A percentile compares a stretch with the other conserved stretches of the same genome.
phyloP scores from a whole-genome alignment of 2,797 vertebrate genomes.

The Alectoris magna region DNA sequence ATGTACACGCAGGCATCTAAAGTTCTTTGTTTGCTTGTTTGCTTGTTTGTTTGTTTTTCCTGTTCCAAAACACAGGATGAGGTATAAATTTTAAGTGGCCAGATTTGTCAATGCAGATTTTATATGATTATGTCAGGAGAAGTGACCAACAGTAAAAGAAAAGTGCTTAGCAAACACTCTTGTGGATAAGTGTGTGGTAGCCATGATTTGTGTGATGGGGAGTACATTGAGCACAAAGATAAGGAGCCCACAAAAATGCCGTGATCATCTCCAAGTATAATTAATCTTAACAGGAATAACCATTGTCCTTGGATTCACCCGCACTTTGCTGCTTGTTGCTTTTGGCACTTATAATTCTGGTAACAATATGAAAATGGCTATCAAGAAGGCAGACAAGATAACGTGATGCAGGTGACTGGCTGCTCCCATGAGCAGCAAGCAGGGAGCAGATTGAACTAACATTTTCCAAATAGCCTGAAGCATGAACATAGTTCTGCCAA shows the following conservation, averaged over 20 bases:
- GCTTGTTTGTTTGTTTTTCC: not conserved
- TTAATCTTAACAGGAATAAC: conserved; percentile 11
- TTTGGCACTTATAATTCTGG: not conserved
- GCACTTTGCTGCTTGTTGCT: not conserved
- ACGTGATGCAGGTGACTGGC: conserved; percentile 15
- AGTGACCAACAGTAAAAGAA: not conserved
- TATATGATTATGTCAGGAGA: not conserved
- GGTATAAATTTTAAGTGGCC: not conserved
- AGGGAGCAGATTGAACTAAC: conserved; percentile 28
- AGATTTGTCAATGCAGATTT: not conserved
- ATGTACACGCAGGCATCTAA: not conserved
- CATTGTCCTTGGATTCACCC: not conserved
- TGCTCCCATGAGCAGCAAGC: conserved; percentile 25
- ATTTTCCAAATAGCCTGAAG: conserved; percentile 53
- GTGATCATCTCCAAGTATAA: not conserved
- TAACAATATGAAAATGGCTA: conserved; percentile 23
- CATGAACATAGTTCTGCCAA: conserved; percentile 35
- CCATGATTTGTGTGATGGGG: not conserved
- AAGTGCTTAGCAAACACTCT: not conserved
- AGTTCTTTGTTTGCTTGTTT: not conserved
- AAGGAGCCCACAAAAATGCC: conserved; percentile 5
- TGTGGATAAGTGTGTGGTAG: not conserved
- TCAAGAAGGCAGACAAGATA: not conserved
- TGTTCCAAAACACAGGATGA: not conserved
- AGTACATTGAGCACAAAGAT: not conserved